Base-by-base conservation (phyloP, 2,113 vertebrate genomes). In the Phyllostomus discolor region DNA sequence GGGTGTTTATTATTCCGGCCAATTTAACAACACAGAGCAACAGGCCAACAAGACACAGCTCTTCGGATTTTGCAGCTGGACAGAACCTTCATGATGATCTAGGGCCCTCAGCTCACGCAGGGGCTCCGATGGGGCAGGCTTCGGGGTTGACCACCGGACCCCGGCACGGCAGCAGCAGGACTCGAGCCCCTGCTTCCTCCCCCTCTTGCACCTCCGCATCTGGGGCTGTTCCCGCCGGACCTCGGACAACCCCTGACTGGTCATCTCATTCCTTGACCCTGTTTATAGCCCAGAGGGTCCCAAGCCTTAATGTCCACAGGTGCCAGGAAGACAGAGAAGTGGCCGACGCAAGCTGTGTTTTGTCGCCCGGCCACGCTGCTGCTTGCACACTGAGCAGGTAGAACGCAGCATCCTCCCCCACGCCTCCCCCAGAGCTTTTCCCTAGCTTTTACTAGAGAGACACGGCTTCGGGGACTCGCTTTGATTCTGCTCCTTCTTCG, bases 301-400 rank as follows among this genome's bases (percentile, higher is more conserved):
- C 62, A 64, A 38, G 35, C 17, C 70, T 72, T 64, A 66, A 70
- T 70, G 70, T 38, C 35, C 8, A 16, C 0, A 31, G 8, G 26
- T 26, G 16, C 15, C 16, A 15, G 46, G 41, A 52, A 75, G n/a
- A 62, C 41, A 24, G 10, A 3, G 16, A 43, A 14, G 5, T 38
- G 24, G 20, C 76, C 26, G 1, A 33, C 7, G 0, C 19, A 8
- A 7, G 31, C 9, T 2, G 0, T 3, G 2, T 66, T 59, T 33
- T 50, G 57, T 41, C 31, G 31, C 16, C 24, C 35, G 19, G 17
- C 33, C 38, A 17, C 14, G 48, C 48, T 66, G 48, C 48, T 66
- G 12, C 20, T 52, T 15, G 12, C 19, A 26, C 16, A 38, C 3
- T 12, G 26, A 67, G 69, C 14, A 41, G 31, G 57, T 8, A 75